Percentiles rank a stretch among this genome's conserved stretches.
Conservation (phyloP, 2,113 vertebrate genomes). For the Sciurus niger region DNA sequence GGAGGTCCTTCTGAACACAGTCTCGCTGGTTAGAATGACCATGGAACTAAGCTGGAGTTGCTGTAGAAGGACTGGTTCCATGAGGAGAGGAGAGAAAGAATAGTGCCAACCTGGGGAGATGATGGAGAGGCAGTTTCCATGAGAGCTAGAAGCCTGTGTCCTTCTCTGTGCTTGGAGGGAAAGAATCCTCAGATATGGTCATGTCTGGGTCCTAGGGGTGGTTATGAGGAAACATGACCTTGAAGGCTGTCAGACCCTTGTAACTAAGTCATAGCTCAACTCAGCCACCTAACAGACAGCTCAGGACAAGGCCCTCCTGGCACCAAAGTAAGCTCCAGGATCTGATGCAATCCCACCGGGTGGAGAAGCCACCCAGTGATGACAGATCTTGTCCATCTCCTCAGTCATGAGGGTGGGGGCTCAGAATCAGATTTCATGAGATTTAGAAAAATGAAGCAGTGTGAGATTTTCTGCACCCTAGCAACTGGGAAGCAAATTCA, state of each 20-base stretch:
- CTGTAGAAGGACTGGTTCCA: neutral
- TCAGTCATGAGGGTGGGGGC: neutral
- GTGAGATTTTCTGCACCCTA: neutral
- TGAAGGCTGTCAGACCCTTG: neutral
- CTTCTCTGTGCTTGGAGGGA: neutral
- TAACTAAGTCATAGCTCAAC: neutral
- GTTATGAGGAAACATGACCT: neutral
- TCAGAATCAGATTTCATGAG: neutral
- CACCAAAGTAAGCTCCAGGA: neutral
- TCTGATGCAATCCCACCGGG: neutral
- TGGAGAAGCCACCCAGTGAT: neutral
- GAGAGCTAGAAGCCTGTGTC: neutral
- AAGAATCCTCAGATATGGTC: neutral
- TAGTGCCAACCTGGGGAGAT: neutral
- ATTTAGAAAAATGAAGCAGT: constrained; percentile 16
- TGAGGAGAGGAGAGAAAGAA: neutral
- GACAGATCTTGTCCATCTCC: neutral
- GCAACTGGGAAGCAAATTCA: neutral
- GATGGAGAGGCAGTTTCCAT: neutral
- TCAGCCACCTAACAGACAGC: neutral
- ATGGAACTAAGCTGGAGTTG: neutral
- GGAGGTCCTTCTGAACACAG: neutral
- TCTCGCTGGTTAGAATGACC: neutral
- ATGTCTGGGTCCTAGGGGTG: neutral
- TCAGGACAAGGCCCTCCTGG: neutral